A percentile compares a stretch with the other conserved stretches of the same genome.
These are phyloP conservation scores for Paedocypris micromegethes DNA, from an alignment of 2,797 vertebrate genomes.

Conservation along the genomic window DNA sequence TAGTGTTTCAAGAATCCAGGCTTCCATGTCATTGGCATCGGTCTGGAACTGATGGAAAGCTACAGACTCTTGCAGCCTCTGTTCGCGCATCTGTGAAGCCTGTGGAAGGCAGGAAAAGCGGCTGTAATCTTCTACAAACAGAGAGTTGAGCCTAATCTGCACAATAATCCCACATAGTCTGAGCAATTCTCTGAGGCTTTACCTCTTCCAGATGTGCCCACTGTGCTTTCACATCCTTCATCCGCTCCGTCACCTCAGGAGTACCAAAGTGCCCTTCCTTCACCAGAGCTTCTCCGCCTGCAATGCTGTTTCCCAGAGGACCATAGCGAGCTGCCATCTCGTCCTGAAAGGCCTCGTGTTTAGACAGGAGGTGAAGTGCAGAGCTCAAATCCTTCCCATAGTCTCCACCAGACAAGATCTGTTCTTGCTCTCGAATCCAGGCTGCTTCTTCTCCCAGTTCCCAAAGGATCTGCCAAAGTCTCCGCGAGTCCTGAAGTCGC, in stretches of 20 bases:
- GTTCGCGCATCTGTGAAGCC: slow-evolving; percentile 72
- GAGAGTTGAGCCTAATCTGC: background rate
- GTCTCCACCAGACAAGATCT: slow-evolving; percentile 81
- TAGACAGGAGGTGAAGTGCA: slow-evolving; percentile 82
- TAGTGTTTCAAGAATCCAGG: slow-evolving; percentile 81
- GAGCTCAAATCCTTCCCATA: slow-evolving; percentile 86
- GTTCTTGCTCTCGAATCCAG: slow-evolving; percentile 92
- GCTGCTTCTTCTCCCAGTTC: slow-evolving; percentile 87
- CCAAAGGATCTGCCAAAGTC: slow-evolving; percentile 92
- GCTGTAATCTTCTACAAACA: background rate
- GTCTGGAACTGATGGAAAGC: slow-evolving; percentile 88
- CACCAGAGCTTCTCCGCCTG: slow-evolving; percentile 74
- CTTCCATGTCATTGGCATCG: slow-evolving; percentile 86
- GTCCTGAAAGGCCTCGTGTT: slow-evolving; percentile 84
- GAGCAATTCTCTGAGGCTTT: background rate
- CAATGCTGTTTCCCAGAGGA: slow-evolving; percentile 78
- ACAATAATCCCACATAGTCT: background rate
- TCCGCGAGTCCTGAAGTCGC: slow-evolving; percentile 80
- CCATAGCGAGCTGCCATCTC: slow-evolving; percentile 88
- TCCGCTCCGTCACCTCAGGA: slow-evolving; percentile 69
- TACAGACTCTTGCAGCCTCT: slow-evolving; percentile 75
- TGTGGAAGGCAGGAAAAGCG: slow-evolving; percentile 33
- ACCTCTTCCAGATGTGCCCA: slow-evolving; percentile 78
- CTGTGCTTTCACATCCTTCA: slow-evolving; percentile 70
- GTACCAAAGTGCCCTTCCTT: slow-evolving; percentile 80